A percentile compares a stretch with the other conserved stretches of the same genome.
Conservation (phyloP, 37 sponge, comb jelly and placozoan species). For the Amphimedon queenslandica region DNA sequence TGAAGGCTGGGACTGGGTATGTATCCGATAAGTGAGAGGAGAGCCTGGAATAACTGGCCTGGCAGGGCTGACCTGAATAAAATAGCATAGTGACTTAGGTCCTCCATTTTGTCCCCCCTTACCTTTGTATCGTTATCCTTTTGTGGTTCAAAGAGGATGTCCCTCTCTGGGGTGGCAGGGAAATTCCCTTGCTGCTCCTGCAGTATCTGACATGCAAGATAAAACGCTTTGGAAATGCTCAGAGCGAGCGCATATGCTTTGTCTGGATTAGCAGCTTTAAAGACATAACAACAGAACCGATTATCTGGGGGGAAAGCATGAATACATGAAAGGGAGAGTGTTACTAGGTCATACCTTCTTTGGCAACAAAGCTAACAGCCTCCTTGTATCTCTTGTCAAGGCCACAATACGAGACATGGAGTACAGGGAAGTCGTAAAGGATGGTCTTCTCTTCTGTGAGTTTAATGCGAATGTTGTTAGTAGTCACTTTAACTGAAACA, state of each 20-base stretch:
- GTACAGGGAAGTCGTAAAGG: slow-evolving; percentile 74
- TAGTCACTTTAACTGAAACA: slow-evolving; percentile 56
- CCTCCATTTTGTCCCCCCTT: no score
- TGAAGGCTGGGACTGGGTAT: neutral
- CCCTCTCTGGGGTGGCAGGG: slow-evolving; percentile 62
- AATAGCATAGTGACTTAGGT: no score
- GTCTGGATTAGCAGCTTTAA: slow-evolving; percentile 50
- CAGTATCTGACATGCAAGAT: slow-evolving; percentile 81
- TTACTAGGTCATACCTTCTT: slow-evolving; percentile 56
- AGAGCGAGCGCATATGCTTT: slow-evolving; percentile 75
- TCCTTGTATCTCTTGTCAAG: slow-evolving; percentile 42
- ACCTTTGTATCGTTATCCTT: slow-evolving; percentile 40
- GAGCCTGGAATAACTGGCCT: neutral
- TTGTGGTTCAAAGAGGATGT: slow-evolving; percentile 81
- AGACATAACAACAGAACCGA: slow-evolving; percentile 72
- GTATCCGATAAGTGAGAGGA: neutral
- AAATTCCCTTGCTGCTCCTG: slow-evolving; percentile 66
- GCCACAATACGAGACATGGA: slow-evolving; percentile 80
- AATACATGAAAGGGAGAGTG: neutral
- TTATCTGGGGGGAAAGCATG: neutral
- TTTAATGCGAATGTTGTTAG: slow-evolving; percentile 66
- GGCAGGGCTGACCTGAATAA: neutral
- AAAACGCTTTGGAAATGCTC: slow-evolving; percentile 79
- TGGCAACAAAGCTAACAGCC: slow-evolving; percentile 70
- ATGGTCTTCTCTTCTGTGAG: slow-evolving; percentile 15